Percentiles rank a stretch among this genome's conserved stretches.
Evolutionary conservation across 2,888 invertebrate species (phyloP).

Genomic region (Drosophila nr. medialis): DNA sequence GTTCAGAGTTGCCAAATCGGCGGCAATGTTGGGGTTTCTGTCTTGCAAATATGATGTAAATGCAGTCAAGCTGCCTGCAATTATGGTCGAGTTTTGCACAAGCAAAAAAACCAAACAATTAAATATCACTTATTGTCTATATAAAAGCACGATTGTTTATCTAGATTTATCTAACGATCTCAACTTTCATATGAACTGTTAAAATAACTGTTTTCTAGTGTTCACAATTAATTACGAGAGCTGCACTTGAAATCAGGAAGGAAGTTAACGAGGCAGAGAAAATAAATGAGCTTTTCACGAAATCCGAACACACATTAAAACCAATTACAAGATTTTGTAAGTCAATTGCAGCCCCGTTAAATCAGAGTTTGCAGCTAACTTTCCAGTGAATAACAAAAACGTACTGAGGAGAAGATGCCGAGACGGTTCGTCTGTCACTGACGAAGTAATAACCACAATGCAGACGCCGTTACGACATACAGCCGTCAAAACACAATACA

Average conservation of each 20-base stretch:
- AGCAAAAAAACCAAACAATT: conserved; percentile 19
- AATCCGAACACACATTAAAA: conserved; percentile 1
- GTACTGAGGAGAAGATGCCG: conserved; percentile 13
- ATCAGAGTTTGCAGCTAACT: conserved; percentile 11
- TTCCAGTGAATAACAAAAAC: conserved; percentile 23
- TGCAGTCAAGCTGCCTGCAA: conserved; percentile 34
- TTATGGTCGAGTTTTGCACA: conserved; percentile 35
- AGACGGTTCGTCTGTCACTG: conserved; percentile 16
- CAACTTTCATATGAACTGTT: background rate
- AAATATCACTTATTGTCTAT: conserved; percentile 20
- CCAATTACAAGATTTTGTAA: conserved; percentile 8
- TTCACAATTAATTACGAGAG: conserved; percentile 2
- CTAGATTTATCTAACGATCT: conserved; percentile 5
- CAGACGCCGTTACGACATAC: conserved; percentile 61
- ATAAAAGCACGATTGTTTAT: background rate
- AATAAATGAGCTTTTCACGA: conserved; percentile 33
- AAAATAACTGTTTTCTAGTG: background rate
- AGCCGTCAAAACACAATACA: conserved; percentile 33
- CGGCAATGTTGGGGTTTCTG: conserved; percentile 29
- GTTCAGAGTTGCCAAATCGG: conserved; percentile 46
- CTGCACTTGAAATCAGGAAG: background rate
- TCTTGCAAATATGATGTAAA: conserved; percentile 3
- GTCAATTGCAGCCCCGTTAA: conserved; percentile 10
- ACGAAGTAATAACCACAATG: conserved; percentile 47
- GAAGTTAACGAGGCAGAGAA: conserved; percentile 27